Evolutionary conservation across 2,797 vertebrate species (phyloP), one percentile per base, ranked within the genome.

Genomic region (Trachurus trachurus): DNA sequence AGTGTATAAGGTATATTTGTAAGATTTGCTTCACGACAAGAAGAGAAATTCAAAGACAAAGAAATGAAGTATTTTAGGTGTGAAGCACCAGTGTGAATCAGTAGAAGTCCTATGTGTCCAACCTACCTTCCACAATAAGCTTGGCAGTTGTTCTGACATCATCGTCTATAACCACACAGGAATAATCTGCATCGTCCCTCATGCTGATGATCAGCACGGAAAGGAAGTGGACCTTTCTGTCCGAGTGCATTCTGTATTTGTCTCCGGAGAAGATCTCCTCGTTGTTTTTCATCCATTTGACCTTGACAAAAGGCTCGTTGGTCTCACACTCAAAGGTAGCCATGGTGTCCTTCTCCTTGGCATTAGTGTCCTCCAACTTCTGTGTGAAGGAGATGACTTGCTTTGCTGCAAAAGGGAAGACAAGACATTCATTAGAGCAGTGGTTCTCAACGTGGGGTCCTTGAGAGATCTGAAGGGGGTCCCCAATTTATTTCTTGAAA

Each of bases 261-360:
- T 99, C 97, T 89, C 98, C 97, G 12, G 96, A 94, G 89, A 95
- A 95, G 89, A 99, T 95, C 72, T 97, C 96, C 22, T 93, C 52
- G 29, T 97, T 96, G 52, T 97, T 94, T 90, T 97, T 99, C 84
- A 97, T 91, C 98, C 98, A 99, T 92, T 97, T 97, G 64, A 99
- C 98, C 93, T 99, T 99, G 69, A 99, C 91, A 82, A 99, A 99
- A 71, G 98, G 98, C 84, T 99, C 98, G n/a, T 97, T 98, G 88
- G 98, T 99, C 94, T 99, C 98, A 78, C 98, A 99, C 92, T 99
- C 98, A 94, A 99, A 99, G 19, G 98, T 99, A 40, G 96, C 96
- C 96, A 98, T 96, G 39, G 96, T 97, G 83, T 99, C 98, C 91
- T 94, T 99, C 92, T 99, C 97, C 86, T 98, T 99, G 87, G 96